Base-by-base conservation (phyloP, 2,888 invertebrate genomes). In the Tiliacea aurago region DNA sequence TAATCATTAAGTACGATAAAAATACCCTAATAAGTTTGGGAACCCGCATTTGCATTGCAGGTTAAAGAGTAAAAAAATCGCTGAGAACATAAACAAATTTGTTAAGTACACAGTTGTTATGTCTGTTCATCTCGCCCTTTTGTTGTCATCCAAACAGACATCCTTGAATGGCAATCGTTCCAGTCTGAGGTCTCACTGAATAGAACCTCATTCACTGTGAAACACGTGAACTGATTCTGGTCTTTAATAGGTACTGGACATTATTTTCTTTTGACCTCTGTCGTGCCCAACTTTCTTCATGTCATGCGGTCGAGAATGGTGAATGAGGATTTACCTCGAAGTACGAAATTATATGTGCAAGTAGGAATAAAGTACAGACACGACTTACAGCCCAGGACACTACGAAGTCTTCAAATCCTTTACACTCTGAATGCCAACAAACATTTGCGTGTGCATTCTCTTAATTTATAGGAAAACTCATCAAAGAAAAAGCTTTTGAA, bases 131-230 rank as follows among this genome's bases (percentile, higher is more conserved):
- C 18, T 28, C 7, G 15, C 15, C 18, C 23, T 61, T 78, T 62
- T 70, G n/a, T 73, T 59, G 47, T 33, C 10, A 41, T 18, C 2
- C 0, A 20, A 49, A 28, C 28, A 62, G 79, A 62, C 28, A 4
- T 56, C 76, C 61, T 79, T 56, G 43, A 72, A 28, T 20, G 6
- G 11, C 5, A 58, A 9, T 56, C 55, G 72, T 72, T 79, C 45
- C 72, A 15, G 62, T 79, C 55, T 76, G 43, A 15, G 18, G 11
- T 45, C 28, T 13, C 6, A 41, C n/a, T 70, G 20, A 53, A 78
- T 69, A 33, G 56, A n/a, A 45, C 37, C 43, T 20, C 45, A 43
- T 43, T 37, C 15, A 13, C 9, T 37, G n/a, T 59, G 9, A 37
- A 59, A 37, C 13, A 59, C 15, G 28, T 63, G 28, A 13, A 10